phyloP scores from a whole-genome alignment of 2,888 invertebrate species.

The Neoaliturus tenellus region DNA sequence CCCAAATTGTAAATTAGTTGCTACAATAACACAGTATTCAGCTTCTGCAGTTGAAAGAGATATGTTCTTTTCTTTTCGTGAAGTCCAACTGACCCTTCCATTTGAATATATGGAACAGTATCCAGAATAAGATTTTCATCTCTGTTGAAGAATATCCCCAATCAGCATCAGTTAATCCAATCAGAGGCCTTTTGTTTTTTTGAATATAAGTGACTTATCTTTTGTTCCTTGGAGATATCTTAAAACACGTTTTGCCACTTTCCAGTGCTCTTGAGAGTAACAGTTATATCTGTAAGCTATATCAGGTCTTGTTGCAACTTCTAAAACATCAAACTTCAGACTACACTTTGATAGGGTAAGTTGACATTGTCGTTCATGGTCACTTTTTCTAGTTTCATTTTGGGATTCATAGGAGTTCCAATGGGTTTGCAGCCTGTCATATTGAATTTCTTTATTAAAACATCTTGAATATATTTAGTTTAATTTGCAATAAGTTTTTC shows the following conservation, averaged over 20 bases:
- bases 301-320: slow-evolving; percentile 21
- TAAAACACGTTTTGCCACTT: slow-evolving; percentile 43
- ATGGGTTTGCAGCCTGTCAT: background rate
- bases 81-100: background rate
- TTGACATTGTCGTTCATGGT: background rate
- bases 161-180: slow-evolving; percentile 54
- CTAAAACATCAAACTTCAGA: background rate
- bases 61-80: background rate
- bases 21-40: too few species aligned
- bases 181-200: slow-evolving; percentile 22
- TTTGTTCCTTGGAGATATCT: slow-evolving; percentile 40
- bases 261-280: slow-evolving; percentile 31
- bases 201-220: slow-evolving; percentile 14
- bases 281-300: slow-evolving; percentile 40
- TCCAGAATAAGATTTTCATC: slow-evolving; percentile 61
- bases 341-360: background rate
- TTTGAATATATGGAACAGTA: slow-evolving; percentile 11
- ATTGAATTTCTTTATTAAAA: background rate
- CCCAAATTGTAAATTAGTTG: too few species aligned
- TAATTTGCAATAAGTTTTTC: background rate
- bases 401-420: background rate
- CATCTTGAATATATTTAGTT: background rate
- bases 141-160: slow-evolving; percentile 55
- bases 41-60: too few species aligned
- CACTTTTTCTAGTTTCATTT: background rate